Evolutionary conservation across 2,113 vertebrate species (phyloP).

Genomic region (Pelmatolapia mariae): DNA sequence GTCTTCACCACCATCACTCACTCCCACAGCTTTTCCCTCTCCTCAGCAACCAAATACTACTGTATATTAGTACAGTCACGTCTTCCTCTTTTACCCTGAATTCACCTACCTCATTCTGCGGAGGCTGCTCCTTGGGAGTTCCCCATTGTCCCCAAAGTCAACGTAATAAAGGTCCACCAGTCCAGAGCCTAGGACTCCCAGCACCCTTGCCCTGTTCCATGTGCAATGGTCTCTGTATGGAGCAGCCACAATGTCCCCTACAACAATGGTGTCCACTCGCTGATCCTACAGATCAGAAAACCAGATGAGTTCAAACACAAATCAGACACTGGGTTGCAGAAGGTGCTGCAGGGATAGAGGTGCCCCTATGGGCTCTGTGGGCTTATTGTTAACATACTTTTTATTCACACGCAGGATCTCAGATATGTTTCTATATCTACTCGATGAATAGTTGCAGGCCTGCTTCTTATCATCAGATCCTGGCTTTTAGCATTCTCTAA

Average conservation of each 20-base stretch:
- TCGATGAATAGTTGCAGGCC: background rate
- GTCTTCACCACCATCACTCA: background rate
- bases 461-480: background rate
- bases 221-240: slow-evolving; percentile 59
- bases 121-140: slow-evolving; percentile 68
- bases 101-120: slow-evolving; percentile 76
- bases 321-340: background rate
- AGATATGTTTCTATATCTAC: background rate
- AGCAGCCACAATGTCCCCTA: slow-evolving; percentile 87
- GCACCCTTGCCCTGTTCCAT: slow-evolving; percentile 85
- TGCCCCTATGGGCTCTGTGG: background rate
- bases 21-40: background rate
- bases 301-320: background rate
- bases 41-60: background rate
- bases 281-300: slow-evolving; percentile 59
- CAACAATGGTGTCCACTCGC: slow-evolving; percentile 51
- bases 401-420: background rate
- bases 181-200: slow-evolving; percentile 71
- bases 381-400: background rate
- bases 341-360: background rate
- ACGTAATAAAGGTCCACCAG: slow-evolving; percentile 83
- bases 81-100: background rate
- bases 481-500: background rate
- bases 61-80: background rate
- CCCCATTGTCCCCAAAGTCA: slow-evolving; percentile 86